Base-by-base conservation (phyloP, 1,140 invertebrate genomes). In the Drosophila parvula region DNA sequence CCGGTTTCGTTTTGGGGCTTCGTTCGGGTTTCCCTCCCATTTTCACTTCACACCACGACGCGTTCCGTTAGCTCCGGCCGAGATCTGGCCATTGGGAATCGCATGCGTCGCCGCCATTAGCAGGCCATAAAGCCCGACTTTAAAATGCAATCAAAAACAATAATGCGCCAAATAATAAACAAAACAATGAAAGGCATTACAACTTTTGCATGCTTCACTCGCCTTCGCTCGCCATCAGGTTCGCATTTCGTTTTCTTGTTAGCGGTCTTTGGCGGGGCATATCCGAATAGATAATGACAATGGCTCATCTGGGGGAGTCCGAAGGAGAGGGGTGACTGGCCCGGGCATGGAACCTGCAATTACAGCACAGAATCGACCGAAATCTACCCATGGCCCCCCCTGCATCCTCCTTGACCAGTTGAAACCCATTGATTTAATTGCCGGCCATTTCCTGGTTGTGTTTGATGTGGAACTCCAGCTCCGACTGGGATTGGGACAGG, bases 351-450 rank as follows among this genome's bases (percentile, higher is more conserved):
- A 89, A 83, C 82, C 76, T 79, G 62, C 76, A 86, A 86, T 86
- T 82, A 89, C 44, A 71, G 30, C 76, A 40, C 36, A 53, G 68
- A 78, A 78, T 61, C 64, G 32, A 75, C 71, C 62, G 32, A 64
- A 74, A 62, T 71, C 53, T 81, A 71, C 65, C 63, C 58, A 69
- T 63, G 70, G 32, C 78, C 38, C 56, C 41, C 38, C 3, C 36
- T 43, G 6, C 50, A 44, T 45, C 43, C 60, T 70, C 50, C 36
- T 12, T 9, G 22, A n/a, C 45, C 47, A 79, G 81, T 77, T 69
- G 75, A 74, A 74, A 73, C 53, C 65, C 86, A 91, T 91, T 91
- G 90, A 82, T 91, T 91, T 91, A 91, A 91, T 91, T 91, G 83
- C 86, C 38, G 63, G 76, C 79, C 90, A 91, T 91, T 91, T 91